These are phyloP conservation scores for Micropoecilia bifurca DNA, from an alignment of 2,797 vertebrate genomes.

Conservation along the genomic window DNA sequence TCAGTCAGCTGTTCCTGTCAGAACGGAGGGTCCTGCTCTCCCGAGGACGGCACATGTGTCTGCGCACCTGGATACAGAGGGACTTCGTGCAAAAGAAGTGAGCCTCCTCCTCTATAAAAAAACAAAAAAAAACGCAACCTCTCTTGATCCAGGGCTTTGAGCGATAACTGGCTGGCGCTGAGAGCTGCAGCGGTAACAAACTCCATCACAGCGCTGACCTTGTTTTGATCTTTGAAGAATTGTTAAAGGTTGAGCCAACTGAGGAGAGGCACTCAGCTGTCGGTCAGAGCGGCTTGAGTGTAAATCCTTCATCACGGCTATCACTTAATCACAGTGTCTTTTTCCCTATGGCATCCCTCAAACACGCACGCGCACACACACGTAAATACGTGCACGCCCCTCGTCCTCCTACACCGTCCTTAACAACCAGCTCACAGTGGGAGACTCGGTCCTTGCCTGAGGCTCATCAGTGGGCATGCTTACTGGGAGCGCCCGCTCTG, in stretches of 20 bases:
- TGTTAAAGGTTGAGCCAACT: constrained; percentile 53
- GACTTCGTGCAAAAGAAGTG: constrained; percentile 96
- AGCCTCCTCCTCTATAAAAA: constrained; percentile 60
- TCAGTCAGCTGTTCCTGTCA: constrained; percentile 95
- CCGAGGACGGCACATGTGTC: constrained; percentile 93
- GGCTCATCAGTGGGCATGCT: constrained; percentile 74
- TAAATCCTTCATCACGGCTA: constrained; percentile 76
- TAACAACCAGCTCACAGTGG: constrained; percentile 66
- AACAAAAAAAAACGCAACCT: not conserved
- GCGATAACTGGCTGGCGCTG: constrained; percentile 10
- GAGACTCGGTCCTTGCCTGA: constrained; percentile 58
- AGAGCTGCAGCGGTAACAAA: constrained; percentile 12
- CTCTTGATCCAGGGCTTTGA: constrained; percentile 18
- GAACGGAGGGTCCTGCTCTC: constrained; percentile 95
- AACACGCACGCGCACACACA: constrained; percentile 16
- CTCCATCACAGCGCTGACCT: constrained; percentile 59
- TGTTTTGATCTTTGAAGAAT: constrained; percentile 63
- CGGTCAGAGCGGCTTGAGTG: constrained; percentile 63
- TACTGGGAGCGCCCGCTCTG: constrained; percentile 57
- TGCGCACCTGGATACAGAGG: constrained; percentile 95
- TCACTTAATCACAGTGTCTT: constrained; percentile 78
- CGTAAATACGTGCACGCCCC: constrained; percentile 10
- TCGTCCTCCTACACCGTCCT: constrained; percentile 47
- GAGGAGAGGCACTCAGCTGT: constrained; percentile 65
- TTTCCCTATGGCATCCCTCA: constrained; percentile 31